Evolutionary conservation across 2,113 vertebrate species (phyloP).

Genomic region (Tinamus guttatus): DNA sequence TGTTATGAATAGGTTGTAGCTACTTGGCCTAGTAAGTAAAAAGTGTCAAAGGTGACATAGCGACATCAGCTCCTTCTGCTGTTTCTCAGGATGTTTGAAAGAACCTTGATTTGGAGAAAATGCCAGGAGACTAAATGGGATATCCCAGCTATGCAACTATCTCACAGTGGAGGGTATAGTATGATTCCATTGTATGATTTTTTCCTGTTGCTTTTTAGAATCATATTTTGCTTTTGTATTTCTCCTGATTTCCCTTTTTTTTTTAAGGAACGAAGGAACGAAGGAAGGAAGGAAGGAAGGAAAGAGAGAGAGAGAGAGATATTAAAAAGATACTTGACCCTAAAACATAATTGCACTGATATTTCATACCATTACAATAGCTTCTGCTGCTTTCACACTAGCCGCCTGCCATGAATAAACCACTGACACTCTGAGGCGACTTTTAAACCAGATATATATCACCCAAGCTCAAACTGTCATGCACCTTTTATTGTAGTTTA

Average conservation of each 20-base stretch:
- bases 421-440: background rate
- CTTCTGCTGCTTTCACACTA: background rate
- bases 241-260: background rate
- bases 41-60: background rate
- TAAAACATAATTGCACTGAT: slow-evolving; percentile 16
- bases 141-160: background rate
- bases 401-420: slow-evolving; percentile 19
- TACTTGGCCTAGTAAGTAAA: background rate
- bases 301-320: no score
- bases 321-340: slow-evolving; percentile 18
- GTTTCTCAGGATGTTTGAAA: background rate
- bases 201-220: background rate
- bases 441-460: slow-evolving; percentile 33
- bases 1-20: background rate
- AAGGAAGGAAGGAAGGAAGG: no score
- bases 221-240: background rate
- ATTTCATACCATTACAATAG: slow-evolving; percentile 1
- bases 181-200: background rate
- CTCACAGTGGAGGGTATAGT: background rate
- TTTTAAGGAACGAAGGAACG: no score
- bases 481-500: slow-evolving; percentile 16
- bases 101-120: background rate
- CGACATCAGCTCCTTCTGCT: background rate
- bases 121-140: background rate
- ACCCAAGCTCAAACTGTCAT: background rate